These are phyloP conservation scores for Ceratosolen solmsi DNA, from an alignment of 1,140 invertebrate species.

Conservation along the genomic window DNA sequence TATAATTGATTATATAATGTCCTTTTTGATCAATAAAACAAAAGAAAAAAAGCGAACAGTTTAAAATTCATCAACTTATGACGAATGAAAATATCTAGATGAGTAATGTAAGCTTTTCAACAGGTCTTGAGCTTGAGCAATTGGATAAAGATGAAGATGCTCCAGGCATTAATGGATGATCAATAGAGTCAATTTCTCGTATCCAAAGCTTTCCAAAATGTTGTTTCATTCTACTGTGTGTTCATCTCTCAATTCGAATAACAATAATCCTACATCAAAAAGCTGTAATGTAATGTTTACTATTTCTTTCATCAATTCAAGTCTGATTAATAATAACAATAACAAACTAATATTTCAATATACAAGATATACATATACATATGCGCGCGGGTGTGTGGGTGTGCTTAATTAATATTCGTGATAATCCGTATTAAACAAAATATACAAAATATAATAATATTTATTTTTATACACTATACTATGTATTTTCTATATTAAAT, in stretches of 20 bases:
- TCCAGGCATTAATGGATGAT: slow-evolving; percentile 33
- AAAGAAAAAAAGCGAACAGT: too few relatives aligned
- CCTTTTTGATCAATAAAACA: too few relatives aligned
- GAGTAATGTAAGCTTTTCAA: slow-evolving; percentile 27
- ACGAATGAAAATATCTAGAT: slow-evolving; percentile 15
- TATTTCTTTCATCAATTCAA: not conserved
- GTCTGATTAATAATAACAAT: not conserved
- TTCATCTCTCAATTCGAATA: slow-evolving; percentile 35
- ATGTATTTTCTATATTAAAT: too few relatives aligned
- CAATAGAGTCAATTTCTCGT: slow-evolving; percentile 45
- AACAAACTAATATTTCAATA: too few relatives aligned
- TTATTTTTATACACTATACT: too few relatives aligned
- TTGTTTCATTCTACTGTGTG: not conserved
- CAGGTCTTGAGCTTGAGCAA: slow-evolving; percentile 29
- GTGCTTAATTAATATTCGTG: too few relatives aligned
- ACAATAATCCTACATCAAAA: not conserved
- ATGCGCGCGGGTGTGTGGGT: too few relatives aligned
- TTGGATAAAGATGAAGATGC: slow-evolving; percentile 33
- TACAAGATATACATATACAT: too few relatives aligned
- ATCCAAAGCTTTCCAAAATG: slow-evolving; percentile 21
- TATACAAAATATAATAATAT: too few relatives aligned
- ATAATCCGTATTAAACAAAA: too few relatives aligned
- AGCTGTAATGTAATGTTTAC: slow-evolving; percentile 21
- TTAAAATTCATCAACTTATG: not conserved
- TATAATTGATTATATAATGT: too few relatives aligned